Evolutionary conservation across 2,797 vertebrate species (phyloP).

Genomic region (Sebastes goodei): DNA sequence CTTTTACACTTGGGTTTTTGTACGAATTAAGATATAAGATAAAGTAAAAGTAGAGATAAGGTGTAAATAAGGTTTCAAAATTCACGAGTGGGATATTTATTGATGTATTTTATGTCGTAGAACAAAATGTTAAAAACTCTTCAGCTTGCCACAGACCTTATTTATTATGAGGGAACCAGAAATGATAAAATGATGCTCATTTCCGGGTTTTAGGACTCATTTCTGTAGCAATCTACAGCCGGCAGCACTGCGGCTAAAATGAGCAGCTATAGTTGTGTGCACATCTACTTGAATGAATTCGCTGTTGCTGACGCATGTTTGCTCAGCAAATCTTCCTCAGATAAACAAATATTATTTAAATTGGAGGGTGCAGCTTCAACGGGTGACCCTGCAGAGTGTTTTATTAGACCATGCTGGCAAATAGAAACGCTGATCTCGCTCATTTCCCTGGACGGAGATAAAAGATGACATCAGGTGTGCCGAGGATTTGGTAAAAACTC

Average conservation of each 20-base stretch:
- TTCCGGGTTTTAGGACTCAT: neutral
- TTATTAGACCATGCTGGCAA: constrained; percentile 7
- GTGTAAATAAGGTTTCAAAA: too few relatives aligned
- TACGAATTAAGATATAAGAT: too few relatives aligned
- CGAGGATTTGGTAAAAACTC: constrained; percentile 6
- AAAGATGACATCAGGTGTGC: constrained; percentile 13
- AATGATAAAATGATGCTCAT: neutral
- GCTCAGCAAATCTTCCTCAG: neutral
- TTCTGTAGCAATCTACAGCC: neutral
- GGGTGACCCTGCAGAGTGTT: constrained; percentile 17
- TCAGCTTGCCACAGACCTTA: neutral
- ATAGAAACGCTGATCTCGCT: neutral
- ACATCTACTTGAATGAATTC: neutral
- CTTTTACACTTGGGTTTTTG: too few relatives aligned
- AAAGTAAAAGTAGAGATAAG: too few relatives aligned
- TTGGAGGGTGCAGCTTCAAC: neutral
- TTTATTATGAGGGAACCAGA: neutral
- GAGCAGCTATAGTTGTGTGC: neutral
- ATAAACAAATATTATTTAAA: constrained; percentile 23
- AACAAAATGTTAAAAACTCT: neutral
- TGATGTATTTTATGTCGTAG: neutral
- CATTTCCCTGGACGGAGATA: constrained; percentile 24
- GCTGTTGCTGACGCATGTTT: neutral
- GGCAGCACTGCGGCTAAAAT: neutral
- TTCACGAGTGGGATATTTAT: too few relatives aligned